A percentile compares a stretch with the other conserved stretches of the same genome.
These are phyloP conservation scores for Rana temporaria DNA, from an alignment of 2,113 vertebrate genomes.

Conservation along the genomic window DNA sequence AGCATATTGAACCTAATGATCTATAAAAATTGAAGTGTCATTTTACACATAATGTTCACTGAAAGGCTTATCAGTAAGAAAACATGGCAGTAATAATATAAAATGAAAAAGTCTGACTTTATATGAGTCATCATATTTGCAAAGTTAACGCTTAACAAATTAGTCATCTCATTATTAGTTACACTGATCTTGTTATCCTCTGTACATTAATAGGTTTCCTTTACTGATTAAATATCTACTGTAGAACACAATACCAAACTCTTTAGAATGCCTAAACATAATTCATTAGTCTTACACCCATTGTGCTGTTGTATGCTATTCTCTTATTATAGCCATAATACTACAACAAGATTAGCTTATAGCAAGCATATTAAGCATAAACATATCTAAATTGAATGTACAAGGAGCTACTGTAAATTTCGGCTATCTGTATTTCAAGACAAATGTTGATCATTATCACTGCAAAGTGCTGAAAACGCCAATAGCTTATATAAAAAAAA, in stretches of 20 bases:
- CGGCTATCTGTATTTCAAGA: constrained; percentile 31
- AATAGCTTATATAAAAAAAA: too few relatives aligned
- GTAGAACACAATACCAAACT: background rate
- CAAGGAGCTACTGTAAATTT: constrained; percentile 15
- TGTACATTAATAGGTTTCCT: background rate
- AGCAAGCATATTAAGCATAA: constrained; percentile 8
- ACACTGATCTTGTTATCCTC: background rate
- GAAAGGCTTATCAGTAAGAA: background rate
- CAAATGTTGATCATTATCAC: constrained; percentile 45
- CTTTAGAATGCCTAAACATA: background rate
- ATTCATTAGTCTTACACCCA: background rate
- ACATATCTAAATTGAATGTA: constrained; percentile 16
- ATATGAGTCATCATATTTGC: background rate
- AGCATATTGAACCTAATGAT: background rate
- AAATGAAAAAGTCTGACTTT: background rate
- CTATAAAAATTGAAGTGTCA: background rate
- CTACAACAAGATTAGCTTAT: background rate
- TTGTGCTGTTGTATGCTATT: constrained; percentile 6
- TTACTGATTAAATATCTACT: background rate
- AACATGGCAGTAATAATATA: background rate
- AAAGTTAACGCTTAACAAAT: background rate
- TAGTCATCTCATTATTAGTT: background rate
- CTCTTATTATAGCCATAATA: background rate
- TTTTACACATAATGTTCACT: background rate
- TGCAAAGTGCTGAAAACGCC: constrained; percentile 30